Percentiles rank a stretch among this genome's conserved stretches.
Conservation (phyloP, 2,797 vertebrate genomes). For the Sus cebifrons region DNA sequence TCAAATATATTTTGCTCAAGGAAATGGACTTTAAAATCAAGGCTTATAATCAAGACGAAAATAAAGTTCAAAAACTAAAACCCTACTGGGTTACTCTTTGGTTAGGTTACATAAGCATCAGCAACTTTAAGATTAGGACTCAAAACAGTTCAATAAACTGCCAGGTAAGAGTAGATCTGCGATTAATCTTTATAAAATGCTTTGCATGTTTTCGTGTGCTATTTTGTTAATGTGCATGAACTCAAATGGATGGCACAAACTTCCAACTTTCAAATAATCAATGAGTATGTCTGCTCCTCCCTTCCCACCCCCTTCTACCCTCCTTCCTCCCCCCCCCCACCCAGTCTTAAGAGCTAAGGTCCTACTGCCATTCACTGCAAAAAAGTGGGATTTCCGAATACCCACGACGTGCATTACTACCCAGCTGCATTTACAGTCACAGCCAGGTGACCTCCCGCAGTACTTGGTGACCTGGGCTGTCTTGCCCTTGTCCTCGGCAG, state of each 20-base stretch:
- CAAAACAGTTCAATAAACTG: slow-evolving; percentile 79
- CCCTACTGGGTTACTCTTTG: slow-evolving; percentile 88
- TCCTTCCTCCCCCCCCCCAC: slow-evolving; percentile 59
- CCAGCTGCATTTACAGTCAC: background rate
- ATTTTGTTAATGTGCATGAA: slow-evolving; percentile 58
- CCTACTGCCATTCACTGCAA: slow-evolving; percentile 51
- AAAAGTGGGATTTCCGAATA: background rate
- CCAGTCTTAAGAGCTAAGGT: slow-evolving; percentile 69
- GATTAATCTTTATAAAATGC: slow-evolving; percentile 68
- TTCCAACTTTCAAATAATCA: slow-evolving; percentile 78
- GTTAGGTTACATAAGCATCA: slow-evolving; percentile 87
- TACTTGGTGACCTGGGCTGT: background rate
- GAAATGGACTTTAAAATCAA: slow-evolving; percentile 57
- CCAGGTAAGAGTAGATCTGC: slow-evolving; percentile 62
- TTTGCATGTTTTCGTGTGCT: slow-evolving; percentile 53
- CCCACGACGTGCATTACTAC: background rate
- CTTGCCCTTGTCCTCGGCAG: background rate
- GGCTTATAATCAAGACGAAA: slow-evolving; percentile 78
- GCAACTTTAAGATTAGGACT: slow-evolving; percentile 83
- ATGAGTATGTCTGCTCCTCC: slow-evolving; percentile 66
- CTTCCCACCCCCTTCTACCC: slow-evolving; percentile 66
- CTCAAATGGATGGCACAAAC: slow-evolving; percentile 71
- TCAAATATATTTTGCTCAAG: slow-evolving; percentile 62
- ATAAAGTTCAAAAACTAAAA: slow-evolving; percentile 83
- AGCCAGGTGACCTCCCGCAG: background rate